Base-by-base conservation (phyloP, 2,113 vertebrate genomes). In the Nerophis lumbriciformis region DNA sequence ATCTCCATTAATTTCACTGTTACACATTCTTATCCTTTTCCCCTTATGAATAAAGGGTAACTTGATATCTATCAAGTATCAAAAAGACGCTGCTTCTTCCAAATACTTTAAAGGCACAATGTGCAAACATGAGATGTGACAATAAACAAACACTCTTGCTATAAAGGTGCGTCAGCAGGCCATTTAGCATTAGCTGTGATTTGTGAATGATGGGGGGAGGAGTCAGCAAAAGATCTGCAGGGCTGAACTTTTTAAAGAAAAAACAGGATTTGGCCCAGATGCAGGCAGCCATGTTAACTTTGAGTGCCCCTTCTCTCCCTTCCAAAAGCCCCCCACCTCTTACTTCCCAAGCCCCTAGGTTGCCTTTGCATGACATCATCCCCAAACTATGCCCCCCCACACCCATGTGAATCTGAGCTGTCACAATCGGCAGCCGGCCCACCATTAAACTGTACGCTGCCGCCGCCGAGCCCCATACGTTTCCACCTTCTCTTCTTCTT, bases 291-390 rank as follows among this genome's bases (percentile, higher is more conserved):
- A 91, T 91, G 89, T 93, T 89, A 92, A 92, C 92, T 92, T 90
- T 88, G 89, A 87, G 85, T 89, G 89, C 88, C 91, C 92, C 36
- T 19, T 73, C 68, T 73, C 59, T 28, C 28, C 28, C 28, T 2
- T 28, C 28, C 28, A 28, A 28, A 28, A 28, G 28, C 72, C 19
- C 59, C 54, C 78, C 83, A 62, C 75, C 78, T 82, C 85, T 85
- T 83, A 85, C 89, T 91, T 91, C 87, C 91, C 86, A 81, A 90
- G 92, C 91, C 90, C 92, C 90, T 92, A 94, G 94, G 93, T 95
- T 95, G 93, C 93, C 92, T 93, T 92, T 92, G 93, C 92, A 97
- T 99, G 93, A 99, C 97, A 93, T 99, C 97, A 99, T 95, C 92
- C 90, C 87, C 80, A 89, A 97, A 94, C 90, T 92, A 99, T 96